Conservation (phyloP, 2,888 invertebrate species). For the Toxonevra muliebris region DNA sequence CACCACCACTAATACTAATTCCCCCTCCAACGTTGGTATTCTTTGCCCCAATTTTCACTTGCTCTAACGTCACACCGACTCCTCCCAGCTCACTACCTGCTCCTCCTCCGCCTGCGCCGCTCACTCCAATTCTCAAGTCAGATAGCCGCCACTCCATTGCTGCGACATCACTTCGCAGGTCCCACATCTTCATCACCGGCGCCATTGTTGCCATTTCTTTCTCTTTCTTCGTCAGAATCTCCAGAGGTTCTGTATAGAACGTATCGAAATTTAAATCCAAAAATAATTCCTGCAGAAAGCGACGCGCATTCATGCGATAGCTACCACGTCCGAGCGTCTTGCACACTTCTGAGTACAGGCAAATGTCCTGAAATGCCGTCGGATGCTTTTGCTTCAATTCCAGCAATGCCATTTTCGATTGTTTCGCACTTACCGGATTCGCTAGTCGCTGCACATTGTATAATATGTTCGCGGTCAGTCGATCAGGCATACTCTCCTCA, state of each 20-base stretch:
- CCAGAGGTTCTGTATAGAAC: constrained; percentile 68
- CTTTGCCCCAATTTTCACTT: too few relatives aligned
- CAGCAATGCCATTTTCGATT: constrained; percentile 83
- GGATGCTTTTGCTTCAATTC: constrained; percentile 78
- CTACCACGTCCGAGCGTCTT: constrained; percentile 80
- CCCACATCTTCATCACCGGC: constrained; percentile 1
- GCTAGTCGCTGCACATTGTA: constrained; percentile 78
- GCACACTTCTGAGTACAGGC: constrained; percentile 92
- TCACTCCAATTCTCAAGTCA: background rate
- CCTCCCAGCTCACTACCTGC: background rate
- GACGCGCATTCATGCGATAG: constrained; percentile 82
- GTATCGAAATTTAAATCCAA: constrained; percentile 81
- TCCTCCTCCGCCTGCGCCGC: background rate
- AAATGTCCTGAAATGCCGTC: constrained; percentile 81
- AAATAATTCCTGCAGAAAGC: constrained; percentile 94
- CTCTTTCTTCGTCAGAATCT: constrained; percentile 63
- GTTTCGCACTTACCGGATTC: constrained; percentile 81
- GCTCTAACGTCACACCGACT: background rate
- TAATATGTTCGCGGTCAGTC: constrained; percentile 67
- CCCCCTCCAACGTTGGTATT: too few relatives aligned
- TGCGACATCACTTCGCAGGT: background rate
- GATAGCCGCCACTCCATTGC: background rate
- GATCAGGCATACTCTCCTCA: constrained; percentile 63
- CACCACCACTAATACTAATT: background rate
- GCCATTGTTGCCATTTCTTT: constrained; percentile 43